Conservation (phyloP, 2,113 vertebrate genomes). For the Epinephelus cyanopodus region DNA sequence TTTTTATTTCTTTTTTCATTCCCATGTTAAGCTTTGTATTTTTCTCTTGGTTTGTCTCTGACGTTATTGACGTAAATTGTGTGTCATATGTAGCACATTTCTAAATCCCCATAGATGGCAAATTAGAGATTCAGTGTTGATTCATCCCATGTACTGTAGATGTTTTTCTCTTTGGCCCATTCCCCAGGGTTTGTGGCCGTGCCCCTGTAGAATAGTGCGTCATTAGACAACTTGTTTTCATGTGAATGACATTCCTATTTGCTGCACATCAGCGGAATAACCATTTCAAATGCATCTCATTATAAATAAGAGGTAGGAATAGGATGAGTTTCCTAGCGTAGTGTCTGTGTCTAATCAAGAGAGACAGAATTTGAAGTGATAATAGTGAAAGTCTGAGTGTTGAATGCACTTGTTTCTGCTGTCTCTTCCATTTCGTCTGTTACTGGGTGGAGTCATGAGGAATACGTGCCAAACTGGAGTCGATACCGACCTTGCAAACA, state of each 20-base stretch:
- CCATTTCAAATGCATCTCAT: slow-evolving; percentile 50
- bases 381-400: not conserved
- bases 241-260: slow-evolving; percentile 59
- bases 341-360: slow-evolving; percentile 36
- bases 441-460: slow-evolving; percentile 25
- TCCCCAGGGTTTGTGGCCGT: not conserved
- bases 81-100: slow-evolving; percentile 33
- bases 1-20: not conserved
- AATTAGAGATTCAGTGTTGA: slow-evolving; percentile 6
- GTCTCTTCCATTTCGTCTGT: slow-evolving; percentile 43
- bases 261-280: slow-evolving; percentile 34
- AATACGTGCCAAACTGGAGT: slow-evolving; percentile 77
- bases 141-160: slow-evolving; percentile 37
- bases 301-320: slow-evolving; percentile 19
- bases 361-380: slow-evolving; percentile 8
- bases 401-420: slow-evolving; percentile 13
- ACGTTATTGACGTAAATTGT: slow-evolving; percentile 8
- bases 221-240: slow-evolving; percentile 40
- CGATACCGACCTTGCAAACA: slow-evolving; percentile 42
- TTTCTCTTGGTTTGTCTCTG: slow-evolving; percentile 38
- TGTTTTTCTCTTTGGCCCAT: not conserved
- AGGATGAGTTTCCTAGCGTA: slow-evolving; percentile 12
- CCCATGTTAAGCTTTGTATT: not conserved
- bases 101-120: slow-evolving; percentile 1
- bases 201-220: slow-evolving; percentile 27